phyloP scores from a whole-genome alignment of 2,888 invertebrate species.

The Calephelis perditalis region DNA sequence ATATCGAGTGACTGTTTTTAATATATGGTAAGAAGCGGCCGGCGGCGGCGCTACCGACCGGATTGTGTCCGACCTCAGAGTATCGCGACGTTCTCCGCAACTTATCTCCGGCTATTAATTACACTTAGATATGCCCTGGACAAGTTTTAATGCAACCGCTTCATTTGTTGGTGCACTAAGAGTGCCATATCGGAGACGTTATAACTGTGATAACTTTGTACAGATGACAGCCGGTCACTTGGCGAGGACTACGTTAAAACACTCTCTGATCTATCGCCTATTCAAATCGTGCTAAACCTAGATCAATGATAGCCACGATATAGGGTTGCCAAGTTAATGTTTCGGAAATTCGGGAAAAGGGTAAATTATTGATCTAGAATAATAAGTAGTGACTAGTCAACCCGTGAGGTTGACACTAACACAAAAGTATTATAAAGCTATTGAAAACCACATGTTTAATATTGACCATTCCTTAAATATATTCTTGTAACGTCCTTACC shows the following conservation, averaged over 20 bases:
- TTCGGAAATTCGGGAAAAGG: too few species aligned
- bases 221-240: constrained; percentile 44
- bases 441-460: too few species aligned
- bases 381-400: too few species aligned
- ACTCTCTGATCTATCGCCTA: constrained; percentile 23
- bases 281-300: constrained; percentile 32
- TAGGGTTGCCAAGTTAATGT: too few species aligned
- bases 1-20: constrained; percentile 72
- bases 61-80: constrained; percentile 54
- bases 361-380: too few species aligned
- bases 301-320: constrained; percentile 50
- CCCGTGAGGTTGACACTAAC: too few species aligned
- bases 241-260: constrained; percentile 24
- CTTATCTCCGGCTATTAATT: constrained; percentile 75
- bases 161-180: constrained; percentile 67
- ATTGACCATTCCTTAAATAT: too few species aligned
- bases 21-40: constrained; percentile 55
- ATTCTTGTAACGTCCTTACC: too few species aligned
- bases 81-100: constrained; percentile 57
- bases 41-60: constrained; percentile 61
- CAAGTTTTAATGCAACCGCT: constrained; percentile 77
- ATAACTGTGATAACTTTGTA: constrained; percentile 65
- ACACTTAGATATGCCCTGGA: constrained; percentile 68
- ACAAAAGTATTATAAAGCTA: too few species aligned
- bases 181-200: constrained; percentile 69